Percentiles rank a stretch among this genome's conserved stretches.
phyloP scores from a whole-genome alignment of 2,888 invertebrate species.

The Dugesia japonica region DNA sequence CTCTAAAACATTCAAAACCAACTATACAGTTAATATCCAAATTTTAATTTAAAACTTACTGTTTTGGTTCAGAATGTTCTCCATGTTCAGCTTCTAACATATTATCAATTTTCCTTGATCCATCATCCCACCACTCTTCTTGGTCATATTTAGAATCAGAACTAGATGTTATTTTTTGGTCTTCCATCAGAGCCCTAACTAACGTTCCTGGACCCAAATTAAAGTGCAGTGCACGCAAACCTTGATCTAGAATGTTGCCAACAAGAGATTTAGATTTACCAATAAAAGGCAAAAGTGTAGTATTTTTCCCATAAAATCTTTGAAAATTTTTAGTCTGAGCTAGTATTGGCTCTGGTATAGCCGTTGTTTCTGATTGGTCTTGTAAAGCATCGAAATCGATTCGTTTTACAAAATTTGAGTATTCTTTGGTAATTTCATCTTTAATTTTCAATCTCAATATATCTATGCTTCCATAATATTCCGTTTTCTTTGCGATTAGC shows the following conservation, averaged over 20 bases:
- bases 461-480: slow-evolving; percentile 1
- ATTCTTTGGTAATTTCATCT: slow-evolving; percentile 1
- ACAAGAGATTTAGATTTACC: not conserved
- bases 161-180: not conserved
- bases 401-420: not conserved
- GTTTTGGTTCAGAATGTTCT: not conserved
- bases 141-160: not conserved
- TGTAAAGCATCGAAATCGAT: not conserved
- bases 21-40: no score
- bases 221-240: not conserved
- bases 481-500: not conserved
- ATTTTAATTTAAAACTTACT: not conserved
- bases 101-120: not conserved
- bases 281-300: not conserved
- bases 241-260: not conserved
- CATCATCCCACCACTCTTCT: not conserved
- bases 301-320: slow-evolving; percentile 13
- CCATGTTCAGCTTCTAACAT: not conserved
- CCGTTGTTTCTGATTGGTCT: not conserved
- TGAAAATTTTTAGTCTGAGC: not conserved
- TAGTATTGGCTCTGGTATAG: not conserved
- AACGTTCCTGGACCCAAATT: not conserved
- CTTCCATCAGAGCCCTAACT: not conserved
- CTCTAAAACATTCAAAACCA: no score
- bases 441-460: not conserved